These are phyloP conservation scores for Mythimna lalbum DNA, from an alignment of 2,888 invertebrate genomes.

Conservation along the genomic window DNA sequence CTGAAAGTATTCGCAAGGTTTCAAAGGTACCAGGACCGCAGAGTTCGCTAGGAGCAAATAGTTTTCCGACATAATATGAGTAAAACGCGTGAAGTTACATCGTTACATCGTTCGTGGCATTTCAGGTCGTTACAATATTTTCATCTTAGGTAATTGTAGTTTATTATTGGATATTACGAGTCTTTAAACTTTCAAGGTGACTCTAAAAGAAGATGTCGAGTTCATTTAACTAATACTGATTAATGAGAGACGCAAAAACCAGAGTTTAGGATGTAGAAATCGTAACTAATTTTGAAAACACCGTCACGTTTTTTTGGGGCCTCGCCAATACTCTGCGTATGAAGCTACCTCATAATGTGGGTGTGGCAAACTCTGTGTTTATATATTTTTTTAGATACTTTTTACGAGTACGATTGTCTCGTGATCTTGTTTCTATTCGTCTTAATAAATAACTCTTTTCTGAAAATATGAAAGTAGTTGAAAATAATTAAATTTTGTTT, in stretches of 20 bases:
- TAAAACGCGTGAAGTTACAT: background rate
- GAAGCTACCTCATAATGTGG: conserved; percentile 24
- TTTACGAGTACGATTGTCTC: background rate
- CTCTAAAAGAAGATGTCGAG: conserved; percentile 15
- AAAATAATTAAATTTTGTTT: background rate
- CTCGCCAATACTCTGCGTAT: conserved; percentile 51
- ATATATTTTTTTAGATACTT: conserved; percentile 9
- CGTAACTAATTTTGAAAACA: conserved; percentile 46
- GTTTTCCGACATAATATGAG: background rate
- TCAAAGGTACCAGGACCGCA: background rate
- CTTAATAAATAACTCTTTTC: background rate
- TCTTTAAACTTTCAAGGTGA: conserved; percentile 44
- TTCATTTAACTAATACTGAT: conserved; percentile 49
- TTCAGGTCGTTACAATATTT: background rate
- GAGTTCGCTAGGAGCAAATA: background rate
- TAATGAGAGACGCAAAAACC: conserved; percentile 42
- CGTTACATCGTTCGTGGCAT: background rate
- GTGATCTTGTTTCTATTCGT: background rate
- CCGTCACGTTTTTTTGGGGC: conserved; percentile 35
- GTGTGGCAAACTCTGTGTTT: conserved; percentile 9
- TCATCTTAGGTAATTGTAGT: background rate
- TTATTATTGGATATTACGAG: conserved; percentile 1
- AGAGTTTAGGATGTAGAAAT: conserved; percentile 47
- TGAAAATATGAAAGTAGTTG: background rate
- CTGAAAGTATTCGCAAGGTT: background rate